Conservation (phyloP, 2,888 invertebrate genomes). For the Orthosia incerta region DNA sequence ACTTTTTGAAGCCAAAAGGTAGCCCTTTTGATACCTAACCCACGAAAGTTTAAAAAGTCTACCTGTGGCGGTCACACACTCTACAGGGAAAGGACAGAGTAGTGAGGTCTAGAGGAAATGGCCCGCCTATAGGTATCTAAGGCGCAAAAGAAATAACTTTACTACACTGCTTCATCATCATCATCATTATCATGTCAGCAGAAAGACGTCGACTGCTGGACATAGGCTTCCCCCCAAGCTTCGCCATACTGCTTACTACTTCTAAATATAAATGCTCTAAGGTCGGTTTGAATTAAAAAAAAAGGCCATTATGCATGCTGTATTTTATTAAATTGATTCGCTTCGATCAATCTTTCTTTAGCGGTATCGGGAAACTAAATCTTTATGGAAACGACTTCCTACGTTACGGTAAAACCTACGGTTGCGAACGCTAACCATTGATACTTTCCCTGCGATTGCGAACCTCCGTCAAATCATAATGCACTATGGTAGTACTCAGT, state of each 20-base stretch:
- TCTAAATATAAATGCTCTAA: no score
- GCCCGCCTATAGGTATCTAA: not conserved
- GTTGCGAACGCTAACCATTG: constrained; percentile 30
- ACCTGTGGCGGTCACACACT: no score
- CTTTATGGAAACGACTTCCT: constrained; percentile 30
- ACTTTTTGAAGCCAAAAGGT: not conserved
- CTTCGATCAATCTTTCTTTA: not conserved
- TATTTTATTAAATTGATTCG: not conserved
- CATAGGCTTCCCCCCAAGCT: no score
- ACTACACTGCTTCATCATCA: no score
- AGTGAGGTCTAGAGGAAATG: no score
- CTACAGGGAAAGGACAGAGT: no score
- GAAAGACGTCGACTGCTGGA: no score
- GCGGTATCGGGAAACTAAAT: constrained; percentile 9
- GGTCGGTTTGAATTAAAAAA: no score
- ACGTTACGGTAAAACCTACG: constrained; percentile 36
- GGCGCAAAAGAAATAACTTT: not conserved
- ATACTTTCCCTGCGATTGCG: constrained; percentile 45
- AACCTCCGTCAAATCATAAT: constrained; percentile 39
- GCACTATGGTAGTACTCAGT: constrained; percentile 21
- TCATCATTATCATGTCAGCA: no score
- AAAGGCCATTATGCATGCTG: not conserved
- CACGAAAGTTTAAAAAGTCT: not conserved
- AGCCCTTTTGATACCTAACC: not conserved
- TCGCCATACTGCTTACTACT: no score